Conservation (phyloP, 2,888 invertebrate genomes). For the Yponomeuta evonymella region DNA sequence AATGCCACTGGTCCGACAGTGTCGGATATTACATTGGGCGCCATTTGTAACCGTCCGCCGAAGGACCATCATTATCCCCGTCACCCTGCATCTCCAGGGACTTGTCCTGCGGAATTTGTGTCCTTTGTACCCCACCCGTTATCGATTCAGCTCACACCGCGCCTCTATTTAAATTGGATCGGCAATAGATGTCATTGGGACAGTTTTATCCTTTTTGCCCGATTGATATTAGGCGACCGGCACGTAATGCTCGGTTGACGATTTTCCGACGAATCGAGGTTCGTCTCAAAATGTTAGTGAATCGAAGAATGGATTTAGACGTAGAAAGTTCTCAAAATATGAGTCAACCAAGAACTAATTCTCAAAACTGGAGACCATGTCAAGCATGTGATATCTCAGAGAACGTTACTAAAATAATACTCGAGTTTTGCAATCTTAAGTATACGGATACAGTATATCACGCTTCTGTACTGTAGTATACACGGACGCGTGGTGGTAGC, state of each 20-base stretch:
- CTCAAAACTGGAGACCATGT: no score
- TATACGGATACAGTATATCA: no score
- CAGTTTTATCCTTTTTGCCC: not conserved
- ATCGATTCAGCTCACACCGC: constrained; percentile 59
- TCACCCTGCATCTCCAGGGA: constrained; percentile 50
- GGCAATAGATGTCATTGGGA: constrained; percentile 57
- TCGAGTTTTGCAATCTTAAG: no score
- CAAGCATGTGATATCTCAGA: no score
- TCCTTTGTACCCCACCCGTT: constrained; percentile 40
- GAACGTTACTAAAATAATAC: no score
- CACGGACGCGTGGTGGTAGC: no score
- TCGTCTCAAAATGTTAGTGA: no score
- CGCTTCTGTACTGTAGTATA: no score
- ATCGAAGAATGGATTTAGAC: no score
- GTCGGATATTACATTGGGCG: constrained; percentile 73
- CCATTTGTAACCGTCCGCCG: constrained; percentile 72
- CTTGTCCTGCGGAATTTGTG: constrained; percentile 50
- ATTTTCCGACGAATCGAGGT: not conserved
- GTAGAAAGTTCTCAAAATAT: no score
- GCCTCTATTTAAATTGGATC: constrained; percentile 52
- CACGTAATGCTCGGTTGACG: not conserved
- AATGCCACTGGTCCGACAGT: constrained; percentile 45
- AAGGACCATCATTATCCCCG: constrained; percentile 69
- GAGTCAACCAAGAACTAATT: no score
- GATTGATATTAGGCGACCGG: not conserved